These are phyloP conservation scores for Fopius arisanus DNA, from an alignment of 1,140 invertebrate genomes.

Conservation along the genomic window DNA sequence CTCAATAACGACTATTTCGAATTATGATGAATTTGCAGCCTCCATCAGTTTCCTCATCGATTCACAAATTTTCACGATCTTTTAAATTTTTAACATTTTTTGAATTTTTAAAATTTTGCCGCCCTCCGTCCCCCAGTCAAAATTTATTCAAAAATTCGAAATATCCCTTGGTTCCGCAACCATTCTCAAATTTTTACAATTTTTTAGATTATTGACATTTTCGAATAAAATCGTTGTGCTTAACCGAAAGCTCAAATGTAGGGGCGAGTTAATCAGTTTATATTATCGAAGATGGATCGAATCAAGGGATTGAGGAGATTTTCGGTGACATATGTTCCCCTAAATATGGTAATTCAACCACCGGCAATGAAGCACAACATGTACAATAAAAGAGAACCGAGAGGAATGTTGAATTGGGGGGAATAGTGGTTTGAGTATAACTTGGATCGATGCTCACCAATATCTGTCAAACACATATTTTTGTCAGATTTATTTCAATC, in stretches of 20 bases:
- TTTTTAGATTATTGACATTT: too few relatives aligned
- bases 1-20: not conserved
- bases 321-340: constrained; percentile 54
- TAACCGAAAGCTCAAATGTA: constrained; percentile 25
- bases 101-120: too few relatives aligned
- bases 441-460: constrained; percentile 44
- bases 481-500: constrained; percentile 56
- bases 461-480: constrained; percentile 62
- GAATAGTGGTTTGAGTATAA: constrained; percentile 10
- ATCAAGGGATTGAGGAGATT: not conserved
- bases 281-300: constrained; percentile 41
- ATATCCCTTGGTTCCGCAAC: too few relatives aligned
- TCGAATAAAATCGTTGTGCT: too few relatives aligned
- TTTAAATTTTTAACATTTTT: not conserved
- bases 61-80: too few relatives aligned
- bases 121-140: too few relatives aligned
- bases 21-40: not conserved
- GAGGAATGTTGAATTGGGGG: constrained; percentile 19
- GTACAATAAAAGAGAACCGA: constrained; percentile 16
- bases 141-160: too few relatives aligned
- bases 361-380: constrained; percentile 23
- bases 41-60: too few relatives aligned
- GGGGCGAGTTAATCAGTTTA: constrained; percentile 60
- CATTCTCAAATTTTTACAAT: not conserved
- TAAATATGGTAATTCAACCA: constrained; percentile 57